These are phyloP conservation scores for Lepidochrysops patricia DNA, from an alignment of 2,888 invertebrate genomes.

Conservation along the genomic window DNA sequence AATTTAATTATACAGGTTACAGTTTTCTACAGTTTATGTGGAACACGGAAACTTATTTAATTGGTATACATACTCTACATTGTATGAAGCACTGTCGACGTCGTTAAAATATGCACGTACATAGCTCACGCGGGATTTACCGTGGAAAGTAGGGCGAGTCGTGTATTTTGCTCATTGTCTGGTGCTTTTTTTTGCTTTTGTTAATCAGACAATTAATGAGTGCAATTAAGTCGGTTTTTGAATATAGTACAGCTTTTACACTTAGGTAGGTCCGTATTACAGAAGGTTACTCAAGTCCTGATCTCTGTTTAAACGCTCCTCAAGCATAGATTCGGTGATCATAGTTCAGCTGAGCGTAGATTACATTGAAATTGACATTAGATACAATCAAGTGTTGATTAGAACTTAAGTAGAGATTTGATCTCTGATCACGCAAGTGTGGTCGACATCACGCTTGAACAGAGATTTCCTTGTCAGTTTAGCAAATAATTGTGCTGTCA, in stretches of 20 bases:
- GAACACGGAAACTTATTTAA: not conserved
- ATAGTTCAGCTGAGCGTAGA: too few species aligned
- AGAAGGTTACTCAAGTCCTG: too few species aligned
- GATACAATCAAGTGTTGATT: too few species aligned
- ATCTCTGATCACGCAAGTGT: too few species aligned
- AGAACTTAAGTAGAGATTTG: too few species aligned
- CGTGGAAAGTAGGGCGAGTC: not conserved
- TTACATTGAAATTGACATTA: too few species aligned
- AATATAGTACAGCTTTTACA: not conserved
- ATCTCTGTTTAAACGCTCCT: too few species aligned
- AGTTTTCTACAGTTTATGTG: not conserved
- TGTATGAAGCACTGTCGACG: not conserved
- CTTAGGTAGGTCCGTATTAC: too few species aligned
- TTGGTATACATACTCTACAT: not conserved
- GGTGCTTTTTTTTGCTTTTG: not conserved
- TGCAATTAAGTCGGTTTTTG: not conserved
- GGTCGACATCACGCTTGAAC: too few species aligned
- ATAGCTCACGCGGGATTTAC: not conserved
- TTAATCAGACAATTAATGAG: not conserved
- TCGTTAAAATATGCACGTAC: not conserved
- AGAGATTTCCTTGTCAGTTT: too few species aligned
- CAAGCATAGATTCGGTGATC: too few species aligned
- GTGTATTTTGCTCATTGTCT: not conserved
- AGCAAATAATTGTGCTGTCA: too few species aligned
- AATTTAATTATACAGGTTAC: not conserved